Base-by-base conservation (phyloP, 1,140 invertebrate species). In the Rhyzopertha dominica region DNA sequence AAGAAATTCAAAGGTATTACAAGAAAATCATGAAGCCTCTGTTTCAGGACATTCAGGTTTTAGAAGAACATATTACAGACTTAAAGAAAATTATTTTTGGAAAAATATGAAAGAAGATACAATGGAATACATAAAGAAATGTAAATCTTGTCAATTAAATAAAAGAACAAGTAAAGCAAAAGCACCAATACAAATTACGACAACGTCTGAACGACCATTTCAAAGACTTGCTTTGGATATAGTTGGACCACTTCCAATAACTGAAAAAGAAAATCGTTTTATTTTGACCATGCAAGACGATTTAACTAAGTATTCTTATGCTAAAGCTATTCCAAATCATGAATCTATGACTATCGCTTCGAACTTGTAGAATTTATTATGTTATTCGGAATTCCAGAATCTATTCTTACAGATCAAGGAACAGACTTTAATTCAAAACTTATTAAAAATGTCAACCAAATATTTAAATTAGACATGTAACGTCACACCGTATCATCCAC, bases 151-250 rank as follows among this genome's bases (percentile, higher is more conserved):
- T 44, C 66, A 70, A 52, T 47, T 50, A 26, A 60, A 59, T 34
- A 69, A 67, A 59, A 49, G 60, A 10, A 54, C 54, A 17, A 40
- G 59, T 9, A 61, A 54, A 49, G 53, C 37, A 7, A 53, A 59
- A 58, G 53, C 58, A n/a, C 64, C 63, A 22, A 65, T 66, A 60
- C 50, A 59, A 12, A 64, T 67, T 9, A 67, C 61, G 1, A 53
- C 56, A 9, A 58, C 53, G 4, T 55, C 58, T 5, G 40, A 47
- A 14, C 49, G 60, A 54, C 51, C 61, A 17, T 67, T 67, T 32
- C 57, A 67, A 54, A 30, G 17, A 31, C 30, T 50, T 14, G 19
- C 26, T 20, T 18, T 65, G 10, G 62, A 67, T 30, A 57, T 66
- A 0, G 55, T 65, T 1, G 62, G 63, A 4, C 61, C 56, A 1